Base-by-base conservation (phyloP, 2,113 vertebrate species). In the Rousettus leschenaultii region DNA sequence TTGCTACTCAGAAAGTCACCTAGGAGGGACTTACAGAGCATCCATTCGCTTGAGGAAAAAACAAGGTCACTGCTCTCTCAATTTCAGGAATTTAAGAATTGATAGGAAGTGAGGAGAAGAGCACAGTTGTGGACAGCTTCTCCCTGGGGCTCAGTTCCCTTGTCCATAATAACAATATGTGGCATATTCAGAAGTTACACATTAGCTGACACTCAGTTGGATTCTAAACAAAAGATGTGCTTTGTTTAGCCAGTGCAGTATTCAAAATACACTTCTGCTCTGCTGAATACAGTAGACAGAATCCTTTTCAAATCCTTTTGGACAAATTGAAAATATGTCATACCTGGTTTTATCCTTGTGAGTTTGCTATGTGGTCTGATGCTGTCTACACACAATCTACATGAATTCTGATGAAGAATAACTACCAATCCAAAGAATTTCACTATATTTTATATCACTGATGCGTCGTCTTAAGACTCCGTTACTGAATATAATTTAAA, bases 81-180 rank as follows among this genome's bases (percentile, higher is more conserved):
- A 3, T 82, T 84, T 71, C n/a, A 65, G 14, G 55, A 59, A 28
- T 38, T 78, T 66, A 61, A n/a, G 59, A 38, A 24, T 35, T 28
- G 10, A 4, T 57, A 35, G 71, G 33, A 63, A 83, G 35, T 43
- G 45, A 43, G 4, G 40, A 61, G 53, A 74, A 40, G 48, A 22
- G 12, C 1, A 0, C 14, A 8, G 4, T 3, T 48, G 2, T 61
- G 33, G 59, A 8, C 6, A 12, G 5, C 14, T 40, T 45, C 22
- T 61, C 35, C 8, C 48, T 16, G 2, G 26, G 26, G 73, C 61
- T 89, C 63, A 28, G 53, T 30, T 43, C 22, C 75, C 51, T 78
- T 16, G 7, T 26, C 33, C 53, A 10, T 11, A 6, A 8, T 22
- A n/a, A 45, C 35, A 3, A 21, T 12, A 5, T 77, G 43, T 13